phyloP scores from a whole-genome alignment of 2,888 invertebrate species.

The Adelphocoris suturalis region DNA sequence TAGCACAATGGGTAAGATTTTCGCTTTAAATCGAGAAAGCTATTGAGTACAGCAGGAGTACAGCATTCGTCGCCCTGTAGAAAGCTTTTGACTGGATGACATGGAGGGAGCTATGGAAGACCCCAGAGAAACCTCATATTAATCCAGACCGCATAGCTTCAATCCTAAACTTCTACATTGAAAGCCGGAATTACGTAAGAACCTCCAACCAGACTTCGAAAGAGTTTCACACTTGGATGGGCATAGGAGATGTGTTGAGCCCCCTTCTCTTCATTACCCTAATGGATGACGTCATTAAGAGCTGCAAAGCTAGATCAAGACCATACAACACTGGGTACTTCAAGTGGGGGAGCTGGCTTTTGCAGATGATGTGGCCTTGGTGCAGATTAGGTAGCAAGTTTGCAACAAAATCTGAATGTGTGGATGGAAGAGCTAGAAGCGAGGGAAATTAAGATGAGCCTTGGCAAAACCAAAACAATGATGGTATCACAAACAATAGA shows the following conservation, averaged over 20 bases:
- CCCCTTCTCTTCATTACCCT: not conserved
- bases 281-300: slow-evolving; percentile 10
- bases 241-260: not conserved
- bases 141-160: not conserved
- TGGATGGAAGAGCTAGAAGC: too few relatives aligned
- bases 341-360: too few relatives aligned
- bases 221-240: not conserved
- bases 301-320: not conserved
- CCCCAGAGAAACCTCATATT: slow-evolving; percentile 61
- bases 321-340: not conserved
- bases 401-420: too few relatives aligned
- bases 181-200: slow-evolving; percentile 2
- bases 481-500: too few relatives aligned
- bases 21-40: too few relatives aligned
- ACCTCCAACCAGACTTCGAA: not conserved
- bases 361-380: too few relatives aligned
- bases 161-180: not conserved
- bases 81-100: slow-evolving; percentile 72
- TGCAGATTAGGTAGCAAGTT: too few relatives aligned
- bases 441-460: too few relatives aligned
- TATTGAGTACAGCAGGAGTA: not conserved
- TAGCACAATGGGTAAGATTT: too few relatives aligned
- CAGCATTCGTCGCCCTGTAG: slow-evolving; percentile 66
- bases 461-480: too few relatives aligned
- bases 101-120: slow-evolving; percentile 70